These are phyloP conservation scores for Hippocampus barbouri DNA, from an alignment of 2,113 vertebrate genomes.

Conservation along the genomic window DNA sequence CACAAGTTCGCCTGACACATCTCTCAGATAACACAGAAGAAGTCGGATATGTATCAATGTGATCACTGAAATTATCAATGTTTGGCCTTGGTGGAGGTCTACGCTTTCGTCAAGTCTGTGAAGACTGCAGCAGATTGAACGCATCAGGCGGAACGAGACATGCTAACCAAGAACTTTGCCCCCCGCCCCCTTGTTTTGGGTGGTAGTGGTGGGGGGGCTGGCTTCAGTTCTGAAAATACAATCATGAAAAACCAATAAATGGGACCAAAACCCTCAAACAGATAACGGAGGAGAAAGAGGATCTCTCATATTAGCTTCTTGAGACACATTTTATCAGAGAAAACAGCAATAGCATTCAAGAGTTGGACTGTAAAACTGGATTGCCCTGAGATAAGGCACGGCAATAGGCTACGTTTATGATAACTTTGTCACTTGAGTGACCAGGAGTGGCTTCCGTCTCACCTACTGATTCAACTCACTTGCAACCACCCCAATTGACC, in stretches of 20 bases:
- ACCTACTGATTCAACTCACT: background rate
- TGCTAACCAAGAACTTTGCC: no score
- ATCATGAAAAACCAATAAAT: no score
- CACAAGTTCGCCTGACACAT: background rate
- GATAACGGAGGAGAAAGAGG: background rate
- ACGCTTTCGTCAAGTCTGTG: no score
- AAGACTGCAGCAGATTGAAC: no score
- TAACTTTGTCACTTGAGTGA: no score
- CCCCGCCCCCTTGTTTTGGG: no score
- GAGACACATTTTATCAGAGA: background rate
- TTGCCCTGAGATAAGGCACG: no score
- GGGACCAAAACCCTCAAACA: background rate
- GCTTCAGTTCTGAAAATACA: no score
- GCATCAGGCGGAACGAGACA: background rate
- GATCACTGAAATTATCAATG: background rate
- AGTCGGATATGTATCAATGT: background rate
- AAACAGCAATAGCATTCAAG: background rate
- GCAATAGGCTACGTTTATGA: no score
- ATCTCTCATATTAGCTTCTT: background rate
- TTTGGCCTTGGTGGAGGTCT: background rate
- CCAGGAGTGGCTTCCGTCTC: no score
- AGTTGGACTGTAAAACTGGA: no score
- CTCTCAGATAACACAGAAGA: background rate
- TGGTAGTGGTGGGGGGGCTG: no score
- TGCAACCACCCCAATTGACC: background rate